phyloP scores from a whole-genome alignment of 2,113 vertebrate species.

The Rostratula benghalensis region DNA sequence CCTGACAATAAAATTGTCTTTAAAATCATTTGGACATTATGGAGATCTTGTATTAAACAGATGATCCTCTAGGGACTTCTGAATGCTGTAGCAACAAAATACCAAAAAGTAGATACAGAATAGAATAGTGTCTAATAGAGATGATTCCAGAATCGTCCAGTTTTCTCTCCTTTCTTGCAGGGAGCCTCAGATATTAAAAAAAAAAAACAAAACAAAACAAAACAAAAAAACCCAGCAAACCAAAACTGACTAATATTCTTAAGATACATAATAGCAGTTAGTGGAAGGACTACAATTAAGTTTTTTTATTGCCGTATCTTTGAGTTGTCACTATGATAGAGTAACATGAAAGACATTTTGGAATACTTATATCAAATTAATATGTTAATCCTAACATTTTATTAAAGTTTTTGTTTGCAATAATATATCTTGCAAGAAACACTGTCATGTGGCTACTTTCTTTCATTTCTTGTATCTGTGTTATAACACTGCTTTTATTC shows the following conservation, averaged over 20 bases:
- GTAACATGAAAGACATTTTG: background rate
- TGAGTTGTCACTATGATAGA: background rate
- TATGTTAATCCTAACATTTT: background rate
- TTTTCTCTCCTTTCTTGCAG: background rate
- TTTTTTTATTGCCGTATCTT: background rate
- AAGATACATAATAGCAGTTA: background rate
- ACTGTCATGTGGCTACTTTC: background rate
- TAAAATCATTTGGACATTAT: background rate
- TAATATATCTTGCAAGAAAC: background rate
- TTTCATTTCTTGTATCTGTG: background rate
- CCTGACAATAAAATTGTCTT: background rate
- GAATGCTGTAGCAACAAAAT: background rate
- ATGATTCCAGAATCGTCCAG: background rate
- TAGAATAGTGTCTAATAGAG: background rate
- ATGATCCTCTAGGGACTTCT: background rate
- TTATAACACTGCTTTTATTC: background rate
- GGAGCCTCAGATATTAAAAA: background rate
- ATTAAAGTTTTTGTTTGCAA: background rate
- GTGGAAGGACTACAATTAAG: background rate
- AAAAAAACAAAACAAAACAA: fast-evolving
- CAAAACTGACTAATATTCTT: background rate
- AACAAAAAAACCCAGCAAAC: fast-evolving
- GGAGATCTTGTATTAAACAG: background rate
- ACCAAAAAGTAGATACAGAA: background rate
- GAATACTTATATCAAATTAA: background rate